Evolutionary conservation across 2,888 invertebrate species (phyloP), one percentile per base, ranked within the genome.

Genomic region (Polymixis lichenea): DNA sequence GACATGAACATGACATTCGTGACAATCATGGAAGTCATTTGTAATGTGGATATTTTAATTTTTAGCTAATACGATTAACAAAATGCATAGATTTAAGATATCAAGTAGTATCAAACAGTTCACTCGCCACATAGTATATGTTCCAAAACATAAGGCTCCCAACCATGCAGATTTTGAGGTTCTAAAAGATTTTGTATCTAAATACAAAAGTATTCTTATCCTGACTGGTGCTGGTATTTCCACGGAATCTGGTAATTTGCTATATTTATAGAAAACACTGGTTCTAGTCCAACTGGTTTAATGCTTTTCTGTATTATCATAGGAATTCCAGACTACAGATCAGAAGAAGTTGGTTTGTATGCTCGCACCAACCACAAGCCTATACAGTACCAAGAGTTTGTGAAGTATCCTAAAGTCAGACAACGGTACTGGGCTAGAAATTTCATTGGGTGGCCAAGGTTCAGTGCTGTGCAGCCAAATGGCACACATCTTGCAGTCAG

Each of bases 401-500:
- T 98, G 0, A 97, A 97, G 85, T 98, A 97, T 51, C 95, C 97
- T 6, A 93, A 95, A 84, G 95, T 97, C 0, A 97, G 99, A 72
- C 97, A 98, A 93, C 97, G 99, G 72, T 99, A 99, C 92, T 99
- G 99, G 99, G 99, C 99, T 0, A 97, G 99, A 85, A 99, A 99
- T 95, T 99, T 97, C 94, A 97, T 99, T 19, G 99, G 98, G 0
- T 99, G 99, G 99, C 97, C 98, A 38, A 97, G 97, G 78, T 99
- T 99, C 93, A 98, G 98, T 32, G 94, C 96, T 28, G 96, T 98
- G 22, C 93, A 97, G 90, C 99, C 99, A 5, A 99, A 99, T 94
- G 90, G 92, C 1, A 97, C 97, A 9, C 99, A 99, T 95, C 91
- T 96, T 73, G 96, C 97, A 17, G 91, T 99, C 51, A 97, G 97